Conservation (phyloP, 2,797 vertebrate genomes). For the Zenarchopterus dispar region DNA sequence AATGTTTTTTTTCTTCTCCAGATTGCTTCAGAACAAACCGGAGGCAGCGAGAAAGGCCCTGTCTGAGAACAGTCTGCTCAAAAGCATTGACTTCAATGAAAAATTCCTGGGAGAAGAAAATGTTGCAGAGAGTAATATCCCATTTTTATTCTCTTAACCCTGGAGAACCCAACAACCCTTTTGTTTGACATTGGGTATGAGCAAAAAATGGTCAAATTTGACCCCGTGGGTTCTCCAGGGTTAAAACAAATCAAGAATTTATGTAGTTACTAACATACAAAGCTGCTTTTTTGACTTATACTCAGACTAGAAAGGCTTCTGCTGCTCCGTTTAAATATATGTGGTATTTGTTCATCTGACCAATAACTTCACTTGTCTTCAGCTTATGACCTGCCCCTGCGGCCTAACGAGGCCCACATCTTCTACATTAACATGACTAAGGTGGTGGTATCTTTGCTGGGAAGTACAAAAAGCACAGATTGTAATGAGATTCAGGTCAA, state of each 20-base stretch:
- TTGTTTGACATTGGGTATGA: no score
- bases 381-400: slow-evolving; percentile 90
- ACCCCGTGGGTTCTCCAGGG: no score
- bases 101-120: slow-evolving; percentile 89
- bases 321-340: no score
- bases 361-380: neutral
- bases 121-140: slow-evolving; percentile 86
- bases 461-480: slow-evolving; percentile 62
- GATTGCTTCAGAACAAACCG: slow-evolving; percentile 81
- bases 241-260: neutral
- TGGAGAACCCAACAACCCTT: no score
- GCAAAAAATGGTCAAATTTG: no score
- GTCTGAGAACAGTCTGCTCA: slow-evolving; percentile 87
- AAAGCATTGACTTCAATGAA: slow-evolving; percentile 87
- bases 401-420: slow-evolving; percentile 86
- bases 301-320: no score
- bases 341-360: neutral
- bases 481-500: slow-evolving; percentile 61
- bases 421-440: slow-evolving; percentile 92
- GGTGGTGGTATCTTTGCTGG: slow-evolving; percentile 86
- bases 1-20: slow-evolving; percentile 35
- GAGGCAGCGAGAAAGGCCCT: slow-evolving; percentile 79
- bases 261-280: neutral
- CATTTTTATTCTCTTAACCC: neutral
- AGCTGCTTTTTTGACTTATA: neutral